Percentiles rank a stretch among this genome's conserved stretches.
Conservation (phyloP, 2,888 invertebrate species). For the Limnephilus auricula region DNA sequence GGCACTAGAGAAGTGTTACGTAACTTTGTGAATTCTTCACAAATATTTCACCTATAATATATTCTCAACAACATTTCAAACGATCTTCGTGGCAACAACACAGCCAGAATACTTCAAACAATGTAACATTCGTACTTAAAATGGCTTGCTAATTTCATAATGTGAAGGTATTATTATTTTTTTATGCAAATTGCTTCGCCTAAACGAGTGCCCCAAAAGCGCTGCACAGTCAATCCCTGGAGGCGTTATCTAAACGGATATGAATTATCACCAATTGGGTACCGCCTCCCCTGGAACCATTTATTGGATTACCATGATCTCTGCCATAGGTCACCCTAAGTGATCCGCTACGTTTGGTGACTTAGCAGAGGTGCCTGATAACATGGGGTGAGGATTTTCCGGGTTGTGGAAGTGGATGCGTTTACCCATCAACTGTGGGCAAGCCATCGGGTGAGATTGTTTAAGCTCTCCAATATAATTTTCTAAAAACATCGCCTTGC, state of each 20-base stretch:
- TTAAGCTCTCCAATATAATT: no score
- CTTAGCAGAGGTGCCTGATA: no score
- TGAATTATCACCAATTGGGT: no score
- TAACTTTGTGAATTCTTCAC: neutral
- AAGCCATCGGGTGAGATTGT: no score
- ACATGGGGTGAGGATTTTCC: no score
- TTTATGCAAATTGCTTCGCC: neutral
- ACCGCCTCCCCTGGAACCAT: no score
- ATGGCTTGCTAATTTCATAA: neutral
- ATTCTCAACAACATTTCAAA: neutral
- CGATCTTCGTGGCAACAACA: neutral
- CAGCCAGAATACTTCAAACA: neutral
- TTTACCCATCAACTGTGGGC: no score
- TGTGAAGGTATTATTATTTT: neutral
- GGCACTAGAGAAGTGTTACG: neutral
- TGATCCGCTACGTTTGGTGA: no score
- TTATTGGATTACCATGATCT: no score
- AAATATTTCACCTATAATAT: neutral
- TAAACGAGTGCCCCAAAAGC: neutral
- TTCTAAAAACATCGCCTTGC: no score
- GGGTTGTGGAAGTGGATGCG: no score
- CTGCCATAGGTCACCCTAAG: no score
- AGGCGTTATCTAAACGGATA: neutral
- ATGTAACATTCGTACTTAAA: neutral
- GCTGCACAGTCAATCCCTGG: neutral